A percentile compares a stretch with the other conserved stretches of the same genome.
Conservation (phyloP, 2,888 invertebrate genomes). For the Drosophila anomalata region DNA sequence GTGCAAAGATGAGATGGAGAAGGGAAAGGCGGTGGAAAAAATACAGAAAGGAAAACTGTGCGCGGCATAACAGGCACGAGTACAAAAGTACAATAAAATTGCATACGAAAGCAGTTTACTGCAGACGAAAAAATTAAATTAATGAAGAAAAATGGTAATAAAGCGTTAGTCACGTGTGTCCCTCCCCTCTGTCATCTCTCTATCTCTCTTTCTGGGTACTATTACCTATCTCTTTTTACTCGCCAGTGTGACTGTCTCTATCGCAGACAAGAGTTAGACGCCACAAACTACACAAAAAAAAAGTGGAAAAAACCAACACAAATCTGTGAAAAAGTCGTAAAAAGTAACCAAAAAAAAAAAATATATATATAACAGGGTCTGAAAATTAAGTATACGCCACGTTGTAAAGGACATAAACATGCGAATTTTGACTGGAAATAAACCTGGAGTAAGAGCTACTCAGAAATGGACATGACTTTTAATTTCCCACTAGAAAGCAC, state of each 20-base stretch:
- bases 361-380: background rate
- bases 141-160: constrained; percentile 79
- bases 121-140: constrained; percentile 79
- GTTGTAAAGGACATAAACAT: constrained; percentile 38
- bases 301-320: constrained; percentile 17
- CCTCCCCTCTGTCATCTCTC: constrained; percentile 30
- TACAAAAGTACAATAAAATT: constrained; percentile 79
- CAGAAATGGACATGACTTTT: constrained; percentile 31
- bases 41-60: constrained; percentile 14
- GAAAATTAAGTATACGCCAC: constrained; percentile 38
- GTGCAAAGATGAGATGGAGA: background rate
- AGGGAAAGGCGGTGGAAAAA: background rate
- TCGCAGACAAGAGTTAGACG: constrained; percentile 37
- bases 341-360: background rate
- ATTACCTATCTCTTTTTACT: background rate
- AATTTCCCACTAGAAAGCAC: constrained; percentile 18
- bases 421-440: constrained; percentile 33
- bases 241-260: background rate
- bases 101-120: constrained; percentile 80
- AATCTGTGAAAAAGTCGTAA: constrained; percentile 34
- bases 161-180: constrained; percentile 78
- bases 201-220: background rate
- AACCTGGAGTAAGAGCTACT: constrained; percentile 8
- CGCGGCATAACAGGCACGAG: constrained; percentile 72
- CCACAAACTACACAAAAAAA: constrained; percentile 19